Evolutionary conservation across 64 coral and sea anemone genomes (phyloP).

Genomic region (Anthopleura sola): DNA sequence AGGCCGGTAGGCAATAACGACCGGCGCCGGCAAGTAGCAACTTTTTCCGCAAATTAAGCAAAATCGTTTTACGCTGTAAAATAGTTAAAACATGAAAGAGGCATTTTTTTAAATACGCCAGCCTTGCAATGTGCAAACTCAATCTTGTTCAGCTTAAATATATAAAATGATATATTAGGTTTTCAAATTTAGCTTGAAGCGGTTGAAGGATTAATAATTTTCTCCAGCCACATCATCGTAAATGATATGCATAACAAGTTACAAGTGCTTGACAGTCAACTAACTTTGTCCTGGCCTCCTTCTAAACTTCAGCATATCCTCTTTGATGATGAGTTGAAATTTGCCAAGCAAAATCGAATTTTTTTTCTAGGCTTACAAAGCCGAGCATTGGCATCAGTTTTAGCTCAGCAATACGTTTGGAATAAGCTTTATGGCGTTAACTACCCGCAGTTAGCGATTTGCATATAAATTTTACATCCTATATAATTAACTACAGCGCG

Average conservation of each 20-base stretch:
- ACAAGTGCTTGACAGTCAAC: background rate
- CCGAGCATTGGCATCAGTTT: background rate
- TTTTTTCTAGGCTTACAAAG: background rate
- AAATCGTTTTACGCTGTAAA: too few relatives aligned
- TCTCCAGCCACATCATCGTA: background rate
- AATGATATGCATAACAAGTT: background rate
- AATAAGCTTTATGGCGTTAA: background rate
- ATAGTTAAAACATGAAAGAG: too few relatives aligned
- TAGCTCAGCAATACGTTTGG: background rate
- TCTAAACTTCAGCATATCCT: background rate
- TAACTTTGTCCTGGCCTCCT: background rate
- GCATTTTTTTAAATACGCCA: background rate
- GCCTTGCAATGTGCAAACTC: background rate
- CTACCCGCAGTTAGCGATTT: background rate
- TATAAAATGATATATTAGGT: background rate
- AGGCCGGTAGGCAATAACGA: background rate
- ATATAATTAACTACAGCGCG: too few relatives aligned
- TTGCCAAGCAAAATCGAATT: background rate
- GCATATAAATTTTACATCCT: background rate
- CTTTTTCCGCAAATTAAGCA: background rate
- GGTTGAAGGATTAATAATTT: background rate
- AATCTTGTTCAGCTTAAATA: background rate
- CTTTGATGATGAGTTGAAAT: background rate
- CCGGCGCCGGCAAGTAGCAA: background rate
- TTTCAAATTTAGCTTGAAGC: background rate